Evolutionary conservation across 2,888 invertebrate species (phyloP), one percentile per base, ranked within the genome.

Genomic region (Ommatoiulus sabulosus): DNA sequence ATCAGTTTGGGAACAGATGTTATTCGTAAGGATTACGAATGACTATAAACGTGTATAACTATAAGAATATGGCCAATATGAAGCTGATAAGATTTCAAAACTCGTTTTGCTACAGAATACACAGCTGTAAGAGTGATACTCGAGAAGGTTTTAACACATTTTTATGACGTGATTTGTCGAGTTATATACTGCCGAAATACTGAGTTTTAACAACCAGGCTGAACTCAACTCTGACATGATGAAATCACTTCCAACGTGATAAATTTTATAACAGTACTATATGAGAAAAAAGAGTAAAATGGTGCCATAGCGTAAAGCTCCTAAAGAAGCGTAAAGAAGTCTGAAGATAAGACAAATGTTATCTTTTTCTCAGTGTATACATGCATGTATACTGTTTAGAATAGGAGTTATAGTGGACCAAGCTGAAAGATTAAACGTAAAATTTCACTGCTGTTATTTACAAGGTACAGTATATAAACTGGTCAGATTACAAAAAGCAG

Each of bases 111-210:
- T 24, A 72, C 72, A 72, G 72, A 72, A 20, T 24, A 72, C 24
- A 3, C 24, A 24, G 8, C 20, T 24, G 20, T 72, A 72, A 72
- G 24, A 72, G 24, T 72, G 72, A 44, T 7, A 85, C 8, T 43
- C 44, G n/a, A 17, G 20, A 43, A 85, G 46, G 7, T 85, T 44
- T 85, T 44, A 85, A 85, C 44, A 12, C 44, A 46, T 85, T 85
- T 85, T 85, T 85, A 85, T 15, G 85, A 85, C 85, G 35, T 44
- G n/a, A 85, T 85, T 85, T 85, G 44, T 46, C 46, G 44, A 85
- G 17, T 17, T 24, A 84, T 44, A 63, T 84, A 84, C 24, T 44
- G 12, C 44, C 35, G 84, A 84, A 85, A 44, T 46, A 46, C n/a
- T 46, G 35, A 44, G 85, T 85, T 44, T 43, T 85, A 85, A 85